Evolutionary conservation across 2,888 invertebrate genomes (phyloP).

Genomic region (Steinernema hermaphroditum): DNA sequence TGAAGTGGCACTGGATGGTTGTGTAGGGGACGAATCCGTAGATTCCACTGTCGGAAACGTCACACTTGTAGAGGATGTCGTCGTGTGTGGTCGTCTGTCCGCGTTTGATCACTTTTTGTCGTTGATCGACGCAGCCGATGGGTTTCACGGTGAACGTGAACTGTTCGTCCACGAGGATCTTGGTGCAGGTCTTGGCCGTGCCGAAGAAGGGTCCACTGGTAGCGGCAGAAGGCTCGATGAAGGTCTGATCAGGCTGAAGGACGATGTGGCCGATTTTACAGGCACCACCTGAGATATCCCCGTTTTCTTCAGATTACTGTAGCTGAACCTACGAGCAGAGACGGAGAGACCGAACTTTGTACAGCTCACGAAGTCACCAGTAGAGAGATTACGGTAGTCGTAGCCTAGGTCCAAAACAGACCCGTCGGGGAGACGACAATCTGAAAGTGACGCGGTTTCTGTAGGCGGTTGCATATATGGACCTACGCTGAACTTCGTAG

Average conservation of each 20-base stretch:
- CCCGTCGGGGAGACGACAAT: background rate
- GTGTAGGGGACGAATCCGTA: constrained; percentile 4
- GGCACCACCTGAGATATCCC: background rate
- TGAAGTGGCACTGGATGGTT: background rate
- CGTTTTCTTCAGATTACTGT: background rate
- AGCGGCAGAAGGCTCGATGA: background rate
- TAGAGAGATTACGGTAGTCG: constrained; percentile 10
- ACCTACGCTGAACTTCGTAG: background rate
- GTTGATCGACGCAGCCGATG: background rate
- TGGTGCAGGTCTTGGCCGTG: background rate
- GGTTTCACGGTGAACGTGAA: constrained; percentile 9
- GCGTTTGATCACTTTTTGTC: background rate
- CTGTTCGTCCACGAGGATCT: background rate
- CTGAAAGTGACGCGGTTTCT: background rate
- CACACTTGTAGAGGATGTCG: background rate
- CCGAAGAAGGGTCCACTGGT: background rate
- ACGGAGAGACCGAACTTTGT: background rate
- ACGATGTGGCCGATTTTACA: background rate
- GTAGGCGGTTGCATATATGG: too few relatives aligned
- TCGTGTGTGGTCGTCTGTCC: background rate
- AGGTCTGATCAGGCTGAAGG: background rate
- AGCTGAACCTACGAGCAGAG: background rate
- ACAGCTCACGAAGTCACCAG: background rate
- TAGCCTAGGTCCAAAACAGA: background rate
- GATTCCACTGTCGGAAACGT: background rate